Conservation (phyloP, 1,140 invertebrate species). For the Sitophilus oryzae region DNA sequence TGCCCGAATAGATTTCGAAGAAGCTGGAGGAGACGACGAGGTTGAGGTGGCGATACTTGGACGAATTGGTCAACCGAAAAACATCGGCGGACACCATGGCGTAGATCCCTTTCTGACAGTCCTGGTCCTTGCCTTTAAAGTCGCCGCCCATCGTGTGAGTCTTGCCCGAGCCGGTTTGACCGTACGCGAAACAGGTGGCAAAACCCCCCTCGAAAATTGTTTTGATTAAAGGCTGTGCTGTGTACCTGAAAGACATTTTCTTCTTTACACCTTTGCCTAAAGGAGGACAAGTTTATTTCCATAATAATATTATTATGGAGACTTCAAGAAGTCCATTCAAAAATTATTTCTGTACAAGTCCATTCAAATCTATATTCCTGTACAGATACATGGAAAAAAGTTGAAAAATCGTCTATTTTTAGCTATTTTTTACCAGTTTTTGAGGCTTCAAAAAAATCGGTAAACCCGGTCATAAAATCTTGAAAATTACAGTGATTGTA, state of each 20-base stretch:
- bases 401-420: background rate
- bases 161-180: constrained; percentile 82
- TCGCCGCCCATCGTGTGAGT: constrained; percentile 81
- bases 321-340: too few relatives aligned
- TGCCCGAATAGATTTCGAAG: constrained; percentile 88
- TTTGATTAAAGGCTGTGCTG: constrained; percentile 78
- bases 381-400: too few relatives aligned
- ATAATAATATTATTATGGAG: too few relatives aligned
- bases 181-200: constrained; percentile 89
- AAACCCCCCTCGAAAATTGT: constrained; percentile 84
- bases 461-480: too few relatives aligned
- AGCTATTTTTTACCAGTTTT: too few relatives aligned
- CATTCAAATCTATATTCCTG: too few relatives aligned
- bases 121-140: constrained; percentile 67
- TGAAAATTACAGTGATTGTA: too few relatives aligned
- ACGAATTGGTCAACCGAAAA: constrained; percentile 49
- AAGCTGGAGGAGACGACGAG: constrained; percentile 73
- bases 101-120: constrained; percentile 68
- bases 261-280: too few relatives aligned
- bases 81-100: constrained; percentile 56
- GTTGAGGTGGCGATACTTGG: constrained; percentile 55
- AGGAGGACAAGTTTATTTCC: too few relatives aligned
- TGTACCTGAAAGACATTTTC: constrained; percentile 55
- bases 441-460: too few relatives aligned
- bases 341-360: too few relatives aligned